These are phyloP conservation scores for Scotopteryx bipunctaria DNA, from an alignment of 2,888 invertebrate species.

Conservation along the genomic window DNA sequence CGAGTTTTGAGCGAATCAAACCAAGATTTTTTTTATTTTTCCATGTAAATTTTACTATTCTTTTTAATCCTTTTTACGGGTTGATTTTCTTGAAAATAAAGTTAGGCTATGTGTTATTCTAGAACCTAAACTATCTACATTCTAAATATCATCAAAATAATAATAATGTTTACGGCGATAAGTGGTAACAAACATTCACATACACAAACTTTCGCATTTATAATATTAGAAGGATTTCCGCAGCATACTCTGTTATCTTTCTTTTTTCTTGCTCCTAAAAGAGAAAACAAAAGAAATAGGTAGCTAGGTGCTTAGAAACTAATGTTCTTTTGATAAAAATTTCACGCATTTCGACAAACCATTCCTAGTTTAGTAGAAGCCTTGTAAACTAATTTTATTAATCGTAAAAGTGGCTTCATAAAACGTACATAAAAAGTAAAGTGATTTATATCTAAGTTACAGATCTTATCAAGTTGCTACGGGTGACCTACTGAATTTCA, in stretches of 20 bases:
- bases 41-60: too few relatives aligned
- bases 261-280: slow-evolving; percentile 24
- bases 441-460: slow-evolving; percentile 53
- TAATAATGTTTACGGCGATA: too few relatives aligned
- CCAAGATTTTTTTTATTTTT: too few relatives aligned
- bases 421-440: slow-evolving; percentile 48
- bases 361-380: slow-evolving; percentile 30
- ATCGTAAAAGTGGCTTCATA: slow-evolving; percentile 55
- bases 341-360: slow-evolving; percentile 32
- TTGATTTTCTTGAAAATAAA: too few relatives aligned
- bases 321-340: slow-evolving; percentile 38
- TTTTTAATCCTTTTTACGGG: too few relatives aligned
- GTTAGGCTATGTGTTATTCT: too few relatives aligned
- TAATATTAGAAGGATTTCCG: slow-evolving; percentile 5
- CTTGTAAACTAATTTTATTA: slow-evolving; percentile 52
- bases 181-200: too few relatives aligned
- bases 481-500: slow-evolving; percentile 28
- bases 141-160: too few relatives aligned
- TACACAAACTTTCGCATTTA: too few relatives aligned
- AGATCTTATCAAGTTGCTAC: slow-evolving; percentile 48
- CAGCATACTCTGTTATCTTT: slow-evolving; percentile 13
- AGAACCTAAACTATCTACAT: too few relatives aligned
- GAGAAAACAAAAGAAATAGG: slow-evolving; percentile 23
- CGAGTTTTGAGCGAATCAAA: too few relatives aligned
- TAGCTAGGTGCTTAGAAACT: slow-evolving; percentile 14